Base-by-base conservation (phyloP, 1,140 invertebrate genomes). In the Musca vetustissima region DNA sequence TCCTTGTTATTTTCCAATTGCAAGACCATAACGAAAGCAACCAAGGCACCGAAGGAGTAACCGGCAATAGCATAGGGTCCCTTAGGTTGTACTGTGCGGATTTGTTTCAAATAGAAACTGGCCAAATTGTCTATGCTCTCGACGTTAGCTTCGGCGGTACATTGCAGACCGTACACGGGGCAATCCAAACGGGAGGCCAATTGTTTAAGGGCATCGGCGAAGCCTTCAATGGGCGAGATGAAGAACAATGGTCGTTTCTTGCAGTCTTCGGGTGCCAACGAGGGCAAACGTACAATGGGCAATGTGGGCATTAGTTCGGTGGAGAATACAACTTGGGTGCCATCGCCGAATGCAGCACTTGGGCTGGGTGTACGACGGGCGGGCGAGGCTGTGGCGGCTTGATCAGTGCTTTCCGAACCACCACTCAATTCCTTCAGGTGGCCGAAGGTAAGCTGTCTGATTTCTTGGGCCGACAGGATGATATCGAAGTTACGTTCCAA, bases 161-260 rank as follows among this genome's bases (percentile, higher is more conserved):
- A 96, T 83, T 99, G 96, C 14, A 99, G 84, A 50, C 96, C 96
- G 84, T 91, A 96, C 32, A 95, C 94, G 22, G 93, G 91, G 64
- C 87, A 87, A 13, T 90, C 84, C 48, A 98, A 81, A 73, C 89
- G 85, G 19, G 84, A 83, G 1, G 93, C 90, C 28, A 97, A 77
- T n/a, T 83, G 82, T 75, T 88, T 86, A 64, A 98, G 82, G 2
- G 89, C 84, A 2, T 86, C 84, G 1, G 91, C 89, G 68, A 91
- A 88, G 71, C 97, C 97, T 86, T 98, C 97, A 72, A 98, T 96
- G 0, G 96, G 93, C 83, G 97, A 94, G 32, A 97, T 85, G 59
- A 94, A 85, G 77, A 94, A 94, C 15, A 94, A 77, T 11, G 89
- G 87, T 2, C 32, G 69, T 73, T 77, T 81, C 74, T 72, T 84